Evolutionary conservation across 2,888 invertebrate species (phyloP).

Genomic region (Chirona hameri): DNA sequence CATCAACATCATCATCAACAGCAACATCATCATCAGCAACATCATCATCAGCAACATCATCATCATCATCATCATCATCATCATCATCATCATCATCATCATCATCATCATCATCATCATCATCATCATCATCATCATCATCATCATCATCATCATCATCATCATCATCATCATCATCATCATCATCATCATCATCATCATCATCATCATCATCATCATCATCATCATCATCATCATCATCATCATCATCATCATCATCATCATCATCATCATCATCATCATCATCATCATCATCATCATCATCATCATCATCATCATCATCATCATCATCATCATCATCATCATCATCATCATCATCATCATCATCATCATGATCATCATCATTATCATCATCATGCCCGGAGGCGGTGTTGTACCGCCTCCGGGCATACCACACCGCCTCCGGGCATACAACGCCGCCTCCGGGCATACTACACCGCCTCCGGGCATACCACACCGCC

Average conservation of each 20-base stretch:
- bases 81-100: constrained; percentile 22
- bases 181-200: constrained; percentile 22
- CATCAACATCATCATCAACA: too few species aligned
- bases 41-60: too few species aligned
- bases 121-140: constrained; percentile 22
- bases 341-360: constrained; percentile 31
- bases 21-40: too few species aligned
- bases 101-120: constrained; percentile 22
- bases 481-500: too few species aligned
- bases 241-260: constrained; percentile 1
- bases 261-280: neutral
- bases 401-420: neutral
- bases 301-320: constrained; percentile 31
- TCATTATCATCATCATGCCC: constrained; percentile 29
- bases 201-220: constrained; percentile 22
- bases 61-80: too few species aligned
- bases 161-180: constrained; percentile 22
- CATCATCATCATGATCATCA: constrained; percentile 30
- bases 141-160: constrained; percentile 22
- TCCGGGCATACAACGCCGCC: too few species aligned
- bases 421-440: too few species aligned
- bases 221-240: constrained; percentile 22
- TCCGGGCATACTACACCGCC: too few species aligned
- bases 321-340: constrained; percentile 31
- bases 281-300: constrained; percentile 31